phyloP scores from a whole-genome alignment of 2,797 vertebrate species.

The Gymnoscopelus braueri region DNA sequence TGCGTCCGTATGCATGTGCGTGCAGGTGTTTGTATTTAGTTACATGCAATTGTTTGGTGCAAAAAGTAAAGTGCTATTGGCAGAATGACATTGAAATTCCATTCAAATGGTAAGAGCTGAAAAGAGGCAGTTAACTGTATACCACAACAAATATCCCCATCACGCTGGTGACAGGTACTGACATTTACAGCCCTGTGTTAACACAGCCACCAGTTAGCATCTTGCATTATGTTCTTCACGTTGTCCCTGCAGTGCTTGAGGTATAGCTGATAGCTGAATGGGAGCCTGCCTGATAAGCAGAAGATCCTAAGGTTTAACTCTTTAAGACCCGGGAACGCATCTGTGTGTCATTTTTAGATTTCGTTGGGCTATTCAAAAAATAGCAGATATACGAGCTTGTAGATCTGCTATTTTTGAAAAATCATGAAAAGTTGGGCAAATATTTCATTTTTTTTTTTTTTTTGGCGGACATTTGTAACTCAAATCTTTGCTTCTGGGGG shows the following conservation, averaged over 20 bases:
- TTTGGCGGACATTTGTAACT: no score
- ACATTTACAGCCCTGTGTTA: background rate
- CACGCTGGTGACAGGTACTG: background rate
- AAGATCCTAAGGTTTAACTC: no score
- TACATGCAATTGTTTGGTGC: conserved; percentile 2
- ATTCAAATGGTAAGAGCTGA: background rate
- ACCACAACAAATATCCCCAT: background rate
- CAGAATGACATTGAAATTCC: background rate
- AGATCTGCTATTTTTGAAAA: no score
- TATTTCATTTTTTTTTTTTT: no score
- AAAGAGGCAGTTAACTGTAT: background rate
- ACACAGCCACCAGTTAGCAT: background rate
- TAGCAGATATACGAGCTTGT: no score
- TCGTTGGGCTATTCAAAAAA: no score
- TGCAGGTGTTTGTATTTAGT: conserved; percentile 2
- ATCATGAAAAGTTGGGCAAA: no score
- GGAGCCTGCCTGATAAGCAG: no score
- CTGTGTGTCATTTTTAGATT: no score
- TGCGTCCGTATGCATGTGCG: background rate
- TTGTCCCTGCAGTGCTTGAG: background rate
- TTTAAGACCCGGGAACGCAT: no score
- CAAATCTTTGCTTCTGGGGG: no score
- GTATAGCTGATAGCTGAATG: background rate
- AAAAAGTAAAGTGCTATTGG: background rate
- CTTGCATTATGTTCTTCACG: background rate